Evolutionary conservation across 92 coral and sea anemone species (phyloP), one percentile per base, ranked within the genome.

Genomic region (Parazoanthus swiftii): DNA sequence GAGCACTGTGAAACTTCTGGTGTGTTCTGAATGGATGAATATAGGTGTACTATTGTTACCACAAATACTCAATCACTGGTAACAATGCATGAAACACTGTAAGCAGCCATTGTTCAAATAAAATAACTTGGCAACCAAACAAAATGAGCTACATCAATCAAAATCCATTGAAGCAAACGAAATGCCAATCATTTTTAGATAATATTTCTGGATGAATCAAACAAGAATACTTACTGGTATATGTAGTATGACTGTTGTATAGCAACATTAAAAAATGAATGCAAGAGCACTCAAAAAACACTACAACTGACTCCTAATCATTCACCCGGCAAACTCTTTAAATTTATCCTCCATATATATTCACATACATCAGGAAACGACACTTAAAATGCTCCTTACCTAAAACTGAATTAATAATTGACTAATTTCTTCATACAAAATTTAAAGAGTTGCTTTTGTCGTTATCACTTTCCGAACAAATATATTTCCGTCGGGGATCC

Each of bases 111-210:
- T 63, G 43, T 76, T 76, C 25, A 16, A 26, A 36, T 9, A 76
- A 76, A 42, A 76, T 76, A 76, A 39, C 80, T 76, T 76, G 38
- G 80, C 80, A 76, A 76, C 80, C 51, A 76, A 76, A 76, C 80
- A 33, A 21, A 14, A 74, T 8, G 26, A 63, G 42, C 2, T 44
- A 18, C 80, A 38, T 36, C 26, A 76, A 14, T 39, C 11, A 42
- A 54, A 37, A 16, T 15, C 26, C 23, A 39, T 9, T 39, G 50
- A 76, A 54, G 6, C 42, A 9, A 36, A 33, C 9, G 42, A 74
- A 20, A 74, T 74, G 79, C 48, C 38, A 10, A 37, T 74, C 38
- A 6, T 74, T 74, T 5, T 18, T 35, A 35, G 37, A 74, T 35
- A 3, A 23, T 42, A 74, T 74, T 74, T 74, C 79, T 2, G 6